Evolutionary conservation across 2,888 invertebrate genomes (phyloP).

Genomic region (Cosmorhoe ocellata): DNA sequence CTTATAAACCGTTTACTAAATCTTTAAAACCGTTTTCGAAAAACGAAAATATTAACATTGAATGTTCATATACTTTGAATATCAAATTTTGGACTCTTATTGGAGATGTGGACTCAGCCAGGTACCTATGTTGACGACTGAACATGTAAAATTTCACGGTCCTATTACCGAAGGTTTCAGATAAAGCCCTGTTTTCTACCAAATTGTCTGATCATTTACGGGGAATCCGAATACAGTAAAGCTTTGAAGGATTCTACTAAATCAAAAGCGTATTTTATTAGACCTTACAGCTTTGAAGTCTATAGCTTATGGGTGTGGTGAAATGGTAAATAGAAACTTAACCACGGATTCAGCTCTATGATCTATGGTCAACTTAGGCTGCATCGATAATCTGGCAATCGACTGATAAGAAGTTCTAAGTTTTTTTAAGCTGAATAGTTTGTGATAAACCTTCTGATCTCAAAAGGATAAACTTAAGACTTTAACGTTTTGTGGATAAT

Average conservation of each 20-base stretch:
- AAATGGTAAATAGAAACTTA: background rate
- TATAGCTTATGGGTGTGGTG: background rate
- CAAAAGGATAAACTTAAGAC: background rate
- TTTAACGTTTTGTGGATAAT: slow-evolving; percentile 1
- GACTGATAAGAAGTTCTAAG: no score
- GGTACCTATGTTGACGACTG: background rate
- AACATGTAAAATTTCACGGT: slow-evolving; percentile 19
- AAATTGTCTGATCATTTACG: slow-evolving; percentile 27
- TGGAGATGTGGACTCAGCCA: no score
- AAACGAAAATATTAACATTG: no score
- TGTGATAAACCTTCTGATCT: no score
- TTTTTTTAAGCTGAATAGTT: no score
- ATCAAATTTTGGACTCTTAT: no score
- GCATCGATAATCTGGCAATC: no score
- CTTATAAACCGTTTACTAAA: no score
- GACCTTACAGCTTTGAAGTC: slow-evolving; percentile 11
- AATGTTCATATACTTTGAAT: no score
- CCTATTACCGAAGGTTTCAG: slow-evolving; percentile 19
- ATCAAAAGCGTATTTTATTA: slow-evolving; percentile 16
- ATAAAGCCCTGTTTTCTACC: slow-evolving; percentile 24
- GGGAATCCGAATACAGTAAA: slow-evolving; percentile 22
- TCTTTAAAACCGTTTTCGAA: no score
- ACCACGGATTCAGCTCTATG: no score
- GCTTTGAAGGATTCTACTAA: slow-evolving; percentile 15
- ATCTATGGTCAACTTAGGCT: no score